A percentile compares a stretch with the other conserved stretches of the same genome.
Conservation (phyloP, 1,140 invertebrate species). For the Dinoponera quadriceps region DNA sequence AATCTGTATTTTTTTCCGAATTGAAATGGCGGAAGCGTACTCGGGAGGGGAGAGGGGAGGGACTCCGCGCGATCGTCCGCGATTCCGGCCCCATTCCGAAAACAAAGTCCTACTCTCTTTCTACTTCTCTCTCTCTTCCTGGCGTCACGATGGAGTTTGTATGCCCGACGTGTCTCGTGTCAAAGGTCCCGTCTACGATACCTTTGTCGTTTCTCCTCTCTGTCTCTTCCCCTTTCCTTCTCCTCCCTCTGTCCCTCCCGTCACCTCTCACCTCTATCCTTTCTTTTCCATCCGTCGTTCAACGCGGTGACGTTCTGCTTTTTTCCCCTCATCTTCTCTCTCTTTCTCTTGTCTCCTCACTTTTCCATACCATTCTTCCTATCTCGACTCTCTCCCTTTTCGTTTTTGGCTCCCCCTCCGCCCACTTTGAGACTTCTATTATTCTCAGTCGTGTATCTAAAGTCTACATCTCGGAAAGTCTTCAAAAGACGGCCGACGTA, state of each 20-base stretch:
- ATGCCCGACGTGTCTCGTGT: conserved; percentile 45
- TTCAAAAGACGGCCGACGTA: background rate
- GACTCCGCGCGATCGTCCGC: conserved; percentile 11
- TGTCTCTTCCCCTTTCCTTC: no score
- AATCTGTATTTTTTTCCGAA: conserved; percentile 8
- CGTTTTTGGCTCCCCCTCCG: background rate
- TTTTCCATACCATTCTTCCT: background rate
- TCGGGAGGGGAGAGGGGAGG: background rate
- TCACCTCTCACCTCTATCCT: background rate
- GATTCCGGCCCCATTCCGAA: conserved; percentile 23
- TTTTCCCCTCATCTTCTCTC: background rate
- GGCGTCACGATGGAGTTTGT: conserved; percentile 22
- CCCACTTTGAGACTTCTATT: background rate
- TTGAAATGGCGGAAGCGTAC: conserved; percentile 22
- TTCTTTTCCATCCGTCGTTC: background rate
- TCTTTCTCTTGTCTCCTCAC: background rate
- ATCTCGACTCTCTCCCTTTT: background rate
- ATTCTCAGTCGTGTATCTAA: background rate
- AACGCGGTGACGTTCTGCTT: conserved; percentile 4
- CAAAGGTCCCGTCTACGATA: conserved; percentile 50
- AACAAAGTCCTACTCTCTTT: conserved; percentile 14
- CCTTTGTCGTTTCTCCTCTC: background rate
- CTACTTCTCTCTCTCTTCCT: conserved; percentile 1
- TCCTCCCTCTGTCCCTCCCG: background rate
- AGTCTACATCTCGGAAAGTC: background rate